A percentile compares a stretch with the other conserved stretches of the same genome.
phyloP scores from a whole-genome alignment of 2,797 vertebrate species.

The Champsocephalus esox region DNA sequence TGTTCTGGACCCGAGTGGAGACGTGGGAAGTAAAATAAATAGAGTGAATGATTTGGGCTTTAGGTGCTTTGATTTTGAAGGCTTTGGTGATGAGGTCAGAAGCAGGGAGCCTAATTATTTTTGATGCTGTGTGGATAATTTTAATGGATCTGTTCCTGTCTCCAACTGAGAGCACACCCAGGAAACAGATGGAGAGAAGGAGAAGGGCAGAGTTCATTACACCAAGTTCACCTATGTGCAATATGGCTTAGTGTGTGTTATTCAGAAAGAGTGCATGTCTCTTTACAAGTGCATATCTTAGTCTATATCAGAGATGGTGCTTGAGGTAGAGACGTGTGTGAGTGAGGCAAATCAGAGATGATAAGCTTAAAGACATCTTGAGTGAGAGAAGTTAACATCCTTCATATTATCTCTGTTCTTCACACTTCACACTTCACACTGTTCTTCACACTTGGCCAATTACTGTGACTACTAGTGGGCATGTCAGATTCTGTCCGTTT shows the following conservation, averaged over 20 bases:
- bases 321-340: background rate
- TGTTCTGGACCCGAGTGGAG: background rate
- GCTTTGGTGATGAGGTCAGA: slow-evolving; percentile 37
- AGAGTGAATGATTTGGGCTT: slow-evolving; percentile 30
- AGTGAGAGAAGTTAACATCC: background rate
- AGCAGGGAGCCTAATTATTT: slow-evolving; percentile 39
- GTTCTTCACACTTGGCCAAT: background rate
- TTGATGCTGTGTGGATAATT: slow-evolving; percentile 28
- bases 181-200: slow-evolving; percentile 25
- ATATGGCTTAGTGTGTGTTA: background rate
- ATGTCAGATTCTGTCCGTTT: background rate
- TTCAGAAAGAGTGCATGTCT: background rate
- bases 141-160: slow-evolving; percentile 32
- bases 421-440: too few species aligned
- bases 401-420: background rate
- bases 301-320: background rate
- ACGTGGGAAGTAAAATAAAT: background rate
- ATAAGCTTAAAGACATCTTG: background rate
- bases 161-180: slow-evolving; percentile 28
- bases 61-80: slow-evolving; percentile 28
- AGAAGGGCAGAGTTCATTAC: slow-evolving; percentile 20
- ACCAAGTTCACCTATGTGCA: background rate
- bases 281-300: background rate
- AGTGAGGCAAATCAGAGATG: background rate
- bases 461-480: background rate